A percentile compares a stretch with the other conserved stretches of the same genome.
Evolutionary conservation across 2,797 vertebrate genomes (phyloP).

Genomic region (Enteromius unitaeniatus): DNA sequence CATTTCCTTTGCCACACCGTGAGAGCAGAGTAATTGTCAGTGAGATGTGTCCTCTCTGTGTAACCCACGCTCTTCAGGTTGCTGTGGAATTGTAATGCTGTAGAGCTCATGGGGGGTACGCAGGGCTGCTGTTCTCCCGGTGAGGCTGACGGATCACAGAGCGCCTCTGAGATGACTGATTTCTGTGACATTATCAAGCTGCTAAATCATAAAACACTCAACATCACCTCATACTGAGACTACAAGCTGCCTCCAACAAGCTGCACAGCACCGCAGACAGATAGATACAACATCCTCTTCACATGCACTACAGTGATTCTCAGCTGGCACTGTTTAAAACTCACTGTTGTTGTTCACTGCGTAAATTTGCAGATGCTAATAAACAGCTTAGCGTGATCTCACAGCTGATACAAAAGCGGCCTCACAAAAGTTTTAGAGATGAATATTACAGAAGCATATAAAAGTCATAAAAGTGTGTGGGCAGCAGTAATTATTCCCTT

Average conservation of each 20-base stretch:
- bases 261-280: conserved; percentile 17
- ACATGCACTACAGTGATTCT: conserved; percentile 7
- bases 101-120: background rate
- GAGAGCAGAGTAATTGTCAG: conserved; percentile 30
- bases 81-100: conserved; percentile 30
- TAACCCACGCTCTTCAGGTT: conserved; percentile 26
- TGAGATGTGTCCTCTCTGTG: background rate
- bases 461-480: conserved; percentile 27
- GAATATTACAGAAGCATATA: background rate
- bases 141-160: conserved; percentile 67
- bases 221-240: conserved; percentile 32
- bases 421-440: conserved; percentile 5
- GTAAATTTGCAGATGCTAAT: background rate
- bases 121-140: conserved; percentile 56
- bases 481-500: conserved; percentile 23
- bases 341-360: background rate
- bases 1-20: background rate
- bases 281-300: conserved; percentile 17
- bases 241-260: conserved; percentile 41
- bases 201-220: conserved; percentile 53
- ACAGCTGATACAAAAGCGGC: background rate
- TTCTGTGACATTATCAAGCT: conserved; percentile 58
- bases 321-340: conserved; percentile 23
- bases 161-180: conserved; percentile 58
- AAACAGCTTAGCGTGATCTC: conserved; percentile 1